Conservation (phyloP, 1,140 invertebrate species). For the Cydia strobilella region DNA sequence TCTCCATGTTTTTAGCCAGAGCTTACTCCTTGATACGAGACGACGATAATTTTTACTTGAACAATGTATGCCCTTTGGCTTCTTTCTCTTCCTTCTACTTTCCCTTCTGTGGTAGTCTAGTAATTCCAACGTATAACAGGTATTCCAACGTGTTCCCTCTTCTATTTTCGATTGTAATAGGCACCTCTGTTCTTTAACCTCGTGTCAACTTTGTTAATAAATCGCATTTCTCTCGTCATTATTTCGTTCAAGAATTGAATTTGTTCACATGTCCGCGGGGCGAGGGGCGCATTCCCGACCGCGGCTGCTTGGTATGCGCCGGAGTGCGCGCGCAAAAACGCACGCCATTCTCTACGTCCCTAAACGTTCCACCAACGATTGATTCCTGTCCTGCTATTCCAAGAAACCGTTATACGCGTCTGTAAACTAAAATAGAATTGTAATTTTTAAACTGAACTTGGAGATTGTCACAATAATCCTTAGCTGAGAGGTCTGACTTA, state of each 20-base stretch:
- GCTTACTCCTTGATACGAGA: too few species aligned
- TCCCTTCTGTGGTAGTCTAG: too few species aligned
- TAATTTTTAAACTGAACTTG: background rate
- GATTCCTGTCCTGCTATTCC: conserved; percentile 13
- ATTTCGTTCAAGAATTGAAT: background rate
- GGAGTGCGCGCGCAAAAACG: conserved; percentile 18
- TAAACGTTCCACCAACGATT: conserved; percentile 31
- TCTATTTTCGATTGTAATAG: background rate
- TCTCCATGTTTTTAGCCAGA: too few species aligned
- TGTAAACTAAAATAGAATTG: background rate
- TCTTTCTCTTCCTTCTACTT: too few species aligned
- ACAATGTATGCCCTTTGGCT: too few species aligned
- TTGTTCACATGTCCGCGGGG: background rate
- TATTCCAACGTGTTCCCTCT: background rate
- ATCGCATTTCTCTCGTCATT: background rate
- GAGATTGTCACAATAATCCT: background rate
- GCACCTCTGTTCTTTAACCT: background rate
- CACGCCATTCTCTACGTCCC: conserved; percentile 30
- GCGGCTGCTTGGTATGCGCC: conserved; percentile 21
- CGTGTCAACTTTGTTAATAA: background rate
- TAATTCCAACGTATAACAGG: too few species aligned
- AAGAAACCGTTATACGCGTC: background rate
- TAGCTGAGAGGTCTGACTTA: background rate
- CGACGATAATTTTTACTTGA: too few species aligned
- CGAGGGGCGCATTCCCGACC: conserved; percentile 12